Base-by-base conservation (phyloP, 1,140 invertebrate genomes). In the Hypothenemus hampei region DNA sequence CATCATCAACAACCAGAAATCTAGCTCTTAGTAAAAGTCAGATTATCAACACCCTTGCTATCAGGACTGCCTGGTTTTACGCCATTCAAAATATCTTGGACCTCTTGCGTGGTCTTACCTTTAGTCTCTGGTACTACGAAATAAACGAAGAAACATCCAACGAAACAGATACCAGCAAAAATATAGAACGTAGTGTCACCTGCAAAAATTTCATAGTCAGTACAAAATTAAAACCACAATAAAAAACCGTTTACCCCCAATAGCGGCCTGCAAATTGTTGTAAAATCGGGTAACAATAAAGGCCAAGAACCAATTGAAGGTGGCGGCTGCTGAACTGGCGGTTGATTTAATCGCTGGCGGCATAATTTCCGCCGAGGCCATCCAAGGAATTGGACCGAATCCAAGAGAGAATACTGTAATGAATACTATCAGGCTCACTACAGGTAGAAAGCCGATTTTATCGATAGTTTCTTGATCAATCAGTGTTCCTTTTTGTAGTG, bases 271-370 rank as follows among this genome's bases (percentile, higher is more conserved):
- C 20, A 88, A 41, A 15, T 78, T 65, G 1, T 62, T 61, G 65
- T 83, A 89, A 60, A 80, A 80, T 66, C 87, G 86, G 15, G 92
- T 93, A 1, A 94, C 84, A 11, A 89, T 61, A 69, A 95, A 95
- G 40, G 87, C 89, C 43, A 83, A 79, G 2, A 86, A 64, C 80
- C 91, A 86, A 64, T 91, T 93, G 61, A 86, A 84, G 7, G 82
- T 77, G 33, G 85, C 85, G 1, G 87, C 84, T 59, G 89, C 80
- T 0, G 87, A 80, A 62, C 78, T 75, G 24, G 86, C 86, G 26
- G 87, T 80, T 56, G 86, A 87, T 53, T 89, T 88, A 16, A 91
- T 78, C 51, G 86, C 80, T 61, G 85, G 71, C 43, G 87, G 78
- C 73, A 87, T 87, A 59, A 89, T 65, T 71, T 91, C 87, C 0